Conservation (phyloP, 2,113 vertebrate genomes). For the Rousettus leschenaultii region DNA sequence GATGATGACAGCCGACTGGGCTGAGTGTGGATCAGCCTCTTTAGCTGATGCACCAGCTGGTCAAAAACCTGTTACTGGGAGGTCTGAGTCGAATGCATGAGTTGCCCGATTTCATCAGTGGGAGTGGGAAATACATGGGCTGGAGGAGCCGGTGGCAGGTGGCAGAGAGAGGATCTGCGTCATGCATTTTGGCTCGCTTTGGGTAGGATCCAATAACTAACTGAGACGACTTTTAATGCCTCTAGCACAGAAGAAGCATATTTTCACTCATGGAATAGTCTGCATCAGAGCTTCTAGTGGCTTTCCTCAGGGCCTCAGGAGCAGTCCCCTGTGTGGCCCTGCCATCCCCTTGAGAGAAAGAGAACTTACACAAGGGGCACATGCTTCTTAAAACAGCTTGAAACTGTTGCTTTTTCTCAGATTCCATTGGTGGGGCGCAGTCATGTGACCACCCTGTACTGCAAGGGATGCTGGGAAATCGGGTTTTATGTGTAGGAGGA, state of each 20-base stretch:
- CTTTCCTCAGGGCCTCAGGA: not conserved
- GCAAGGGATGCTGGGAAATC: not conserved
- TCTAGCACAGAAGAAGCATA: not conserved
- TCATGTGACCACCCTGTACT: not conserved
- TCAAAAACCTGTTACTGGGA: not conserved
- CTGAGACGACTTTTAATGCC: not conserved
- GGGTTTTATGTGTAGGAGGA: not conserved
- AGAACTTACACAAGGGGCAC: not conserved
- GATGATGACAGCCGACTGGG: rapidly evolving
- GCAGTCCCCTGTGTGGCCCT: not conserved
- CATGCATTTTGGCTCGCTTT: not conserved
- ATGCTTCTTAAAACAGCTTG: not conserved
- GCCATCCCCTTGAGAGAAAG: not conserved
- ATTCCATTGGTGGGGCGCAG: not conserved
- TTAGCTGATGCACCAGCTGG: not conserved
- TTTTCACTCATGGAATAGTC: not conserved
- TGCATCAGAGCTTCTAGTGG: not conserved
- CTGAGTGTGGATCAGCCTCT: not conserved
- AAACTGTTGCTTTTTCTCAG: not conserved
- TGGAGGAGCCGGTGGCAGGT: not conserved
- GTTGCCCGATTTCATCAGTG: not conserved
- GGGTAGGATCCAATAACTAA: not conserved
- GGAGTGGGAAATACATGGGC: not conserved
- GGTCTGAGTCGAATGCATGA: not conserved
- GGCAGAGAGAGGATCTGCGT: not conserved